Base-by-base conservation (phyloP, 2,113 vertebrate genomes). In the Tinamus guttatus region DNA sequence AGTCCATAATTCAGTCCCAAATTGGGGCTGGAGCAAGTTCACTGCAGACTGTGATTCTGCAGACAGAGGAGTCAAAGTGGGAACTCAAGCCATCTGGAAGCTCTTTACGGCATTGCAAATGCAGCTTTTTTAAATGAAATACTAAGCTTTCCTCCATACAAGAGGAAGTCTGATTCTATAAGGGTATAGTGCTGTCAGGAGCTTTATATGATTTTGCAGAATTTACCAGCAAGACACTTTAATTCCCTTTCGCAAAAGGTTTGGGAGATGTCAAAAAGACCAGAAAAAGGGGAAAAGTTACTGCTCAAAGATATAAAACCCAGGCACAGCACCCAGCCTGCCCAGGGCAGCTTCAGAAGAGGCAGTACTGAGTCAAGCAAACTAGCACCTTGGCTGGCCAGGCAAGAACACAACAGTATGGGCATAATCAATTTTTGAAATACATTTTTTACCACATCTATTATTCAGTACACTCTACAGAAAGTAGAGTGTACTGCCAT, bases 381-480 rank as follows among this genome's bases (percentile, higher is more conserved):
- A 43, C 47, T 49, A 22, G 21, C 11, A 49, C 49, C 21, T 22
- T 11, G 19, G 21, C 49, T 22, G 11, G 49, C 49, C 21, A 49
- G 9, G 10, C 49, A 9, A 49, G 21, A 49, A 49, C 49, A 22
- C 21, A 22, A 22, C 13, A 87, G 38, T 54, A 9, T 1, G 36
- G 52, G 9, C 5, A 1, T 5, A 15, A 86, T 32, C 51, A n/a
- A 11, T 27, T 32, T 56, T 5, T 38, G 51, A 78, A 84, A 22
- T 41, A 32, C 0, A 0, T 8, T 82, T 93, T 74, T 41, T 63
- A 74, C 52, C 32, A 0, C 22, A 56, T 75, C 49, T 62, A 9
- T 82, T 38, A 71, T 76, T 60, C 73, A 60, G 70, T 17, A 84
- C 56, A 30, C 51, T 30, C 14, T 8, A 21, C 0, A 1, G 36